A percentile compares a stretch with the other conserved stretches of the same genome.
phyloP scores from a whole-genome alignment of 1,140 invertebrate species.

The Bombus cullumanus region DNA sequence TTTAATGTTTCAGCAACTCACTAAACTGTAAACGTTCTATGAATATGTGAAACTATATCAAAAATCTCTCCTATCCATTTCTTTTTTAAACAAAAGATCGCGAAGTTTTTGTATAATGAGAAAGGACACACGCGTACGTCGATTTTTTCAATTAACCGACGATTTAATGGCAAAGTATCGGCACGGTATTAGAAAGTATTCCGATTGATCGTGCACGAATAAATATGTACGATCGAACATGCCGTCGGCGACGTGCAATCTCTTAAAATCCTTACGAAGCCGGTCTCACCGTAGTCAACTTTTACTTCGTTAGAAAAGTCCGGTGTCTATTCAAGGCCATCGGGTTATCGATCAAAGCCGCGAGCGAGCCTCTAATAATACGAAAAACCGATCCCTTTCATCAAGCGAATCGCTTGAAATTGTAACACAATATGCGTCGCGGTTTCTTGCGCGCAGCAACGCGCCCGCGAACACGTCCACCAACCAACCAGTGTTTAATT shows the following conservation, averaged over 20 bases:
- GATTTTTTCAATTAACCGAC: background rate
- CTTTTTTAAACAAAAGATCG: background rate
- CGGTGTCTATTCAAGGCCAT: slow-evolving; percentile 64
- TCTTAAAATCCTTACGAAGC: slow-evolving; percentile 56
- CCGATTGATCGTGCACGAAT: slow-evolving; percentile 19
- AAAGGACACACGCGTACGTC: background rate
- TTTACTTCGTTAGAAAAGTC: slow-evolving; percentile 69
- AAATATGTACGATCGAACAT: slow-evolving; percentile 43
- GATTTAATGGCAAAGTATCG: background rate
- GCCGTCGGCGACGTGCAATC: slow-evolving; percentile 58
- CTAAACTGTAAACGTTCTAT: too few species aligned
- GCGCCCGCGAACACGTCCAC: background rate
- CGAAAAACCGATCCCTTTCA: slow-evolving; percentile 58
- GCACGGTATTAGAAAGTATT: slow-evolving; percentile 41
- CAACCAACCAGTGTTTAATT: slow-evolving; percentile 21
- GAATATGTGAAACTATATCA: too few species aligned
- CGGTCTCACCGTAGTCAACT: slow-evolving; percentile 57
- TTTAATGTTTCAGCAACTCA: too few species aligned
- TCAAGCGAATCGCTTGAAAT: slow-evolving; percentile 55
- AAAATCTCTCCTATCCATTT: too few species aligned
- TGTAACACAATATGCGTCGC: slow-evolving; percentile 40
- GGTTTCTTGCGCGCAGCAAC: background rate
- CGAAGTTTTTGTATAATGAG: background rate
- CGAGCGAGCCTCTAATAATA: slow-evolving; percentile 57
- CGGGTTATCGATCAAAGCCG: slow-evolving; percentile 64